These are phyloP conservation scores for Procavia capensis DNA, from an alignment of 2,113 vertebrate genomes.

Conservation along the genomic window DNA sequence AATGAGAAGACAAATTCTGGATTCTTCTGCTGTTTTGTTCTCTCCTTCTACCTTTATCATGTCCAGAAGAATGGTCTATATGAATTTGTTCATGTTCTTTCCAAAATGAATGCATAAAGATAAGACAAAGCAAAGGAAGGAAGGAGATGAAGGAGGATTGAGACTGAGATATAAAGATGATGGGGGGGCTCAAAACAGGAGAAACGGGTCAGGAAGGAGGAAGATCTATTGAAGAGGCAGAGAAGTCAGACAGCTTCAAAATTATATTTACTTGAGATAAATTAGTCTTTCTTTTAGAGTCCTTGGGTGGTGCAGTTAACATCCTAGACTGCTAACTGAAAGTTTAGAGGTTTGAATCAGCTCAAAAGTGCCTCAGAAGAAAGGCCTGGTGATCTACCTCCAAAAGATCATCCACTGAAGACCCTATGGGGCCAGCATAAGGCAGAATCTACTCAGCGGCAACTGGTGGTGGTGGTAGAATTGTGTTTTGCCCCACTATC, in stretches of 20 bases:
- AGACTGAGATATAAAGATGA: not conserved
- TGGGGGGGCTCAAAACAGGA: not conserved
- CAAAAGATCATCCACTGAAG: too few species aligned
- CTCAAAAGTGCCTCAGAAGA: too few species aligned
- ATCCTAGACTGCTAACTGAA: too few species aligned
- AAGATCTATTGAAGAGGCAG: not conserved
- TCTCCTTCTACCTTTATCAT: not conserved
- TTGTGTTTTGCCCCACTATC: not conserved
- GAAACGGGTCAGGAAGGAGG: not conserved
- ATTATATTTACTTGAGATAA: not conserved
- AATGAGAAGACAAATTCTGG: conserved; percentile 61
- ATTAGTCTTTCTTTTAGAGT: too few species aligned
- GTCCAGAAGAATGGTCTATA: not conserved
- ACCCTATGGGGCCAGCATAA: too few species aligned
- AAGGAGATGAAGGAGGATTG: not conserved
- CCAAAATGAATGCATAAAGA: not conserved
- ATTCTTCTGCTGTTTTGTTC: conserved; percentile 14
- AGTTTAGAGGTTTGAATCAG: too few species aligned
- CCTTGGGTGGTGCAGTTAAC: too few species aligned
- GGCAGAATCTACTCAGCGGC: too few species aligned
- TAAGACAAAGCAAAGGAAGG: not conserved
- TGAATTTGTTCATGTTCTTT: not conserved
- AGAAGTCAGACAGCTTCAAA: not conserved
- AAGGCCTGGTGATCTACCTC: too few species aligned
- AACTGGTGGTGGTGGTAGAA: too few species aligned